phyloP scores from a whole-genome alignment of 2,797 vertebrate species.

The Tenualosa ilisha region DNA sequence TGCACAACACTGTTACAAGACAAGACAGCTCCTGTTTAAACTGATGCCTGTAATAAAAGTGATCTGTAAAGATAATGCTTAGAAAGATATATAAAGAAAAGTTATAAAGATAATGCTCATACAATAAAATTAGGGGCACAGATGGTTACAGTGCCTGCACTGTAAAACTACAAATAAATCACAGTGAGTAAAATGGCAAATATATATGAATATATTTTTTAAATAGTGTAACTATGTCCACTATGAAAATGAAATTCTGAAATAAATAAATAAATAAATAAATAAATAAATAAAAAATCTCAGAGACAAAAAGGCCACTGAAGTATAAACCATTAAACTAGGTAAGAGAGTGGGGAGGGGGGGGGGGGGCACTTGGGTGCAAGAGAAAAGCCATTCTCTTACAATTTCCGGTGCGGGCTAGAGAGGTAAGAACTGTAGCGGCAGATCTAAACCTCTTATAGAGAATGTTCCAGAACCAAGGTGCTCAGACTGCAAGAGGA shows the following conservation, averaged over 20 bases:
- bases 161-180: no score
- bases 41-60: no score
- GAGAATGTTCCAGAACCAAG: background rate
- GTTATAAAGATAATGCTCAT: no score
- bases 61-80: no score
- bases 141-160: no score
- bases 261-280: background rate
- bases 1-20: no score
- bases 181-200: no score
- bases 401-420: background rate
- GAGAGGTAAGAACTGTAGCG: background rate
- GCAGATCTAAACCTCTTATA: background rate
- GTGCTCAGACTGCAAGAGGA: background rate
- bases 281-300: background rate
- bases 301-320: background rate
- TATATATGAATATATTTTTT: no score
- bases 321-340: background rate
- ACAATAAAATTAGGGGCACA: no score
- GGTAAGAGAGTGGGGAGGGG: background rate
- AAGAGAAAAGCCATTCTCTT: background rate
- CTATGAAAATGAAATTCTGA: background rate
- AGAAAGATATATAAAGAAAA: no score
- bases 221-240: no score
- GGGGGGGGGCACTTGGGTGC: background rate
- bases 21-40: no score